A percentile compares a stretch with the other conserved stretches of the same genome.
phyloP scores from a whole-genome alignment of 1,140 invertebrate genomes.

The Megalonaias nervosa region DNA sequence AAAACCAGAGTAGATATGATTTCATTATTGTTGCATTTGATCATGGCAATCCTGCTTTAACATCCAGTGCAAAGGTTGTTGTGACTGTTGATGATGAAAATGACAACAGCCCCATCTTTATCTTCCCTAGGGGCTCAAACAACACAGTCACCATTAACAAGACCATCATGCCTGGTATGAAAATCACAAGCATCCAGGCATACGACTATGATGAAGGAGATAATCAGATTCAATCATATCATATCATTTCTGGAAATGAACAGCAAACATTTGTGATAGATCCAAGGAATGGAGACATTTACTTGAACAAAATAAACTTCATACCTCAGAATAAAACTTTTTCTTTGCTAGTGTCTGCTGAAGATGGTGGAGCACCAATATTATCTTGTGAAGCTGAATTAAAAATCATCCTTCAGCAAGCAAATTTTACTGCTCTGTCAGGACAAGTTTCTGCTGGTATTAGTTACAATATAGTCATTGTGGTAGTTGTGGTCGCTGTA shows the following conservation, averaged over 20 bases:
- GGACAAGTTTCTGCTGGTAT: conserved; percentile 4
- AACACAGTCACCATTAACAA: conserved; percentile 47
- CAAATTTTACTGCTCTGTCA: conserved; percentile 2
- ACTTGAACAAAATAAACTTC: conserved; percentile 7
- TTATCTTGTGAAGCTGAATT: conserved; percentile 18
- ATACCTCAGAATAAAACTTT: conserved; percentile 26
- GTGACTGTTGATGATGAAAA: conserved; percentile 82
- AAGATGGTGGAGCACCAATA: conserved; percentile 29
- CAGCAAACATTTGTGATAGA: conserved; percentile 89
- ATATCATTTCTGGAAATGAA: conserved; percentile 64
- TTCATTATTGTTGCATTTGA: conserved; percentile 81
- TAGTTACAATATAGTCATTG: conserved; percentile 28
- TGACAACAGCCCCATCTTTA: conserved; percentile 86
- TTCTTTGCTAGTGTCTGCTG: conserved; percentile 18
- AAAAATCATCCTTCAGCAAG: conserved; percentile 17
- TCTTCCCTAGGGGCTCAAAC: conserved; percentile 50
- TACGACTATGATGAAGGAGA: conserved; percentile 52
- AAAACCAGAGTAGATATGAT: conserved; percentile 82
- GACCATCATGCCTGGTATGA: conserved; percentile 41
- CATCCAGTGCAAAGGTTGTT: conserved; percentile 73
- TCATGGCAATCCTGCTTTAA: conserved; percentile 76
- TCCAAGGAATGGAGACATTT: conserved; percentile 80
- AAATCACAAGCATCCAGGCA: conserved; percentile 48
- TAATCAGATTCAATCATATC: conserved; percentile 46
- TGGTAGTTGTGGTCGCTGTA: conserved; percentile 24